A percentile compares a stretch with the other conserved stretches of the same genome.
phyloP scores from a whole-genome alignment of 1,140 invertebrate genomes.

The Lepeophtheirus salmonis region DNA sequence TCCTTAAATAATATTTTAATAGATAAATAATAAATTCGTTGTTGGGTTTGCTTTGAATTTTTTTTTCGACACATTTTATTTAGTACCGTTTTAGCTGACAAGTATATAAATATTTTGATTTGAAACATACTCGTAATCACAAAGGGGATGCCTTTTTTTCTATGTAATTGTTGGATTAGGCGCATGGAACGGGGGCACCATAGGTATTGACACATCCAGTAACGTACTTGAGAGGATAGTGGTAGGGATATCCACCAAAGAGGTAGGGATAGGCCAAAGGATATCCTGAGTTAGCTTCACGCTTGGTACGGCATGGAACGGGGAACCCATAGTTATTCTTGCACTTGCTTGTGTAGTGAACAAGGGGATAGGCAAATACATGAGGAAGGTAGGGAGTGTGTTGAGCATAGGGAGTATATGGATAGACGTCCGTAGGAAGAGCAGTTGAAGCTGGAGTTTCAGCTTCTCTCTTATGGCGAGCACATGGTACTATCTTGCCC shows the following conservation, averaged over 20 bases:
- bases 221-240: background rate
- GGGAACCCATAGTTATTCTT: background rate
- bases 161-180: too few species aligned
- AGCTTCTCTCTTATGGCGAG: background rate
- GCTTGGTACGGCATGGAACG: background rate
- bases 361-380: too few species aligned
- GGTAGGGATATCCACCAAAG: background rate
- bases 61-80: too few species aligned
- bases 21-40: too few species aligned
- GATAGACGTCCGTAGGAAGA: background rate
- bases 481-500: background rate
- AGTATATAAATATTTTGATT: too few species aligned
- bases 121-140: too few species aligned
- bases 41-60: too few species aligned
- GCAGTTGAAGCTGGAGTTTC: background rate
- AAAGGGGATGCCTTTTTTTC: too few species aligned
- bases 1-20: too few species aligned
- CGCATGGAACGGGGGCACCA: background rate
- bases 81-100: too few species aligned
- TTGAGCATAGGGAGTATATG: background rate
- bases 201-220: background rate
- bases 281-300: background rate
- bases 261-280: background rate
- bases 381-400: too few species aligned
- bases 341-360: background rate